Evolutionary conservation across 2,888 invertebrate genomes (phyloP).

Genomic region (Calephelis perditalis): DNA sequence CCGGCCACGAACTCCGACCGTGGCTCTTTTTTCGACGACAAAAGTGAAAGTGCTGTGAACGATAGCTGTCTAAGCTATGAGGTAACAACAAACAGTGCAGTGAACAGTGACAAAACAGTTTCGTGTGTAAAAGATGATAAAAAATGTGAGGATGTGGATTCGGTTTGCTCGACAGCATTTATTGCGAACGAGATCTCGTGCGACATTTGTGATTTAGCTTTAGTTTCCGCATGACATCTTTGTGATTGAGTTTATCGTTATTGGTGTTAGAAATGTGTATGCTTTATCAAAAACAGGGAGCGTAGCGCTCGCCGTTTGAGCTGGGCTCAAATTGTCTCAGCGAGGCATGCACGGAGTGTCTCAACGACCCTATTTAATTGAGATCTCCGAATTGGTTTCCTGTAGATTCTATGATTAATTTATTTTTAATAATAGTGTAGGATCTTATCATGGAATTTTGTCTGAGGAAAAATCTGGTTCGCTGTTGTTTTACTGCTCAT

Average conservation of each 20-base stretch:
- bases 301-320: constrained; percentile 71
- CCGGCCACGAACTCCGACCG: constrained; percentile 64
- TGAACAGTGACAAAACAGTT: constrained; percentile 57
- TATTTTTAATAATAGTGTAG: constrained; percentile 75
- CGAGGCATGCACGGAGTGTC: constrained; percentile 68
- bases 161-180: constrained; percentile 53
- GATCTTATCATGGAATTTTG: constrained; percentile 68
- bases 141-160: constrained; percentile 59
- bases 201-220: constrained; percentile 75
- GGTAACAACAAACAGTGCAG: constrained; percentile 65
- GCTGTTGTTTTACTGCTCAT: constrained; percentile 46
- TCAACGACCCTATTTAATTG: constrained; percentile 61
- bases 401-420: constrained; percentile 76
- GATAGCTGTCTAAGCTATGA: constrained; percentile 54
- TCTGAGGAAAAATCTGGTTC: constrained; percentile 54
- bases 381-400: constrained; percentile 78
- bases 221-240: constrained; percentile 71
- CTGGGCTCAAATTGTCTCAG: constrained; percentile 73
- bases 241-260: constrained; percentile 48
- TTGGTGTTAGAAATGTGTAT: constrained; percentile 48
- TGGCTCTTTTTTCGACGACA: constrained; percentile 69
- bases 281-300: constrained; percentile 49
- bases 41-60: constrained; percentile 72
- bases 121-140: constrained; percentile 54
- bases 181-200: constrained; percentile 53